phyloP scores from a whole-genome alignment of 1,140 invertebrate species.

The Drosophila rhopaloa region DNA sequence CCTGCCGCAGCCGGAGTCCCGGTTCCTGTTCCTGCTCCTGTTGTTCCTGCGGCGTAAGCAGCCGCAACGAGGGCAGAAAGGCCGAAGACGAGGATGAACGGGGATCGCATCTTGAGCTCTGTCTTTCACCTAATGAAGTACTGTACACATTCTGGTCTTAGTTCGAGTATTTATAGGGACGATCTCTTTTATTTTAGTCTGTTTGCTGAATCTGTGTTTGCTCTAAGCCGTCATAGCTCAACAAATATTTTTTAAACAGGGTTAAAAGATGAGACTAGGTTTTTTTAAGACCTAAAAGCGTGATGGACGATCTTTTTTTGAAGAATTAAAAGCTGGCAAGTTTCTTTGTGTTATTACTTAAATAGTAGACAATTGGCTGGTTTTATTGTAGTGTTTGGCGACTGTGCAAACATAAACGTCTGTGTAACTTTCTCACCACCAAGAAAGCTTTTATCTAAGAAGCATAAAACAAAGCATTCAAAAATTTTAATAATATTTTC shows the following conservation, averaged over 20 bases:
- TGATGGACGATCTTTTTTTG: neutral
- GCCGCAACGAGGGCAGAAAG: neutral
- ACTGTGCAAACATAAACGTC: neutral
- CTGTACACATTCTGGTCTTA: neutral
- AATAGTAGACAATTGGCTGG: neutral
- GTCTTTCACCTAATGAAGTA: neutral
- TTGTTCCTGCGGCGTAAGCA: neutral
- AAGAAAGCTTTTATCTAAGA: too few species aligned
- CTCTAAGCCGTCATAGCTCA: neutral
- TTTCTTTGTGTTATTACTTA: neutral
- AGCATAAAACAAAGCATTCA: too few species aligned
- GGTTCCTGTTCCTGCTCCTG: neutral
- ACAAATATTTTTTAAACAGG: too few species aligned
- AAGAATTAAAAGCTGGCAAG: too few species aligned
- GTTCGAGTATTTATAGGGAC: neutral
- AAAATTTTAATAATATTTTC: too few species aligned
- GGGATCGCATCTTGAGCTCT: neutral
- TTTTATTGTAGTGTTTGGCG: neutral
- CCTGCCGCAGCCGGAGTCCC: too few species aligned
- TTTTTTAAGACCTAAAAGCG: neutral
- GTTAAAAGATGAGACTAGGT: neutral
- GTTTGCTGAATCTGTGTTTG: conserved; percentile 2
- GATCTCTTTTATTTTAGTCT: neutral
- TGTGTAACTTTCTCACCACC: too few species aligned
- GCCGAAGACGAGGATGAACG: neutral